Evolutionary conservation across 2,888 invertebrate species (phyloP).

Genomic region (Spilarctia lutea): DNA sequence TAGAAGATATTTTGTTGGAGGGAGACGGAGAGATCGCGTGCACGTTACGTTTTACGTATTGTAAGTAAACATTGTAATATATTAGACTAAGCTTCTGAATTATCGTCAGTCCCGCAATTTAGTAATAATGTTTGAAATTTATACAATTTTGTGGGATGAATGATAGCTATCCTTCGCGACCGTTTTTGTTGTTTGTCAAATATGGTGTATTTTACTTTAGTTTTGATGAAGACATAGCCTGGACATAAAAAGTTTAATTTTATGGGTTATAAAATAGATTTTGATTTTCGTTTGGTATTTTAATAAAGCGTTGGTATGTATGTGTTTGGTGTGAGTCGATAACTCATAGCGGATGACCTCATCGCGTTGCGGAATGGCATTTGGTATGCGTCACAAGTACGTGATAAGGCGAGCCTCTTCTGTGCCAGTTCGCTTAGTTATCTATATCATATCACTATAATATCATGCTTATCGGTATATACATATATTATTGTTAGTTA

Average conservation of each 20-base stretch:
- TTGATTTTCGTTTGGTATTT: slow-evolving; percentile 42
- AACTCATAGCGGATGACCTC: slow-evolving; percentile 61
- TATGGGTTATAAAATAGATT: neutral
- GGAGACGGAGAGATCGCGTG: slow-evolving; percentile 55
- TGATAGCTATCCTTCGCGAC: neutral
- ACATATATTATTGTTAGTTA: neutral
- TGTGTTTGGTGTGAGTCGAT: slow-evolving; percentile 61
- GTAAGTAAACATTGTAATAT: slow-evolving; percentile 53
- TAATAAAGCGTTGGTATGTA: slow-evolving; percentile 58
- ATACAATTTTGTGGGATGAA: slow-evolving; percentile 2
- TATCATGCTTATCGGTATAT: slow-evolving; percentile 22
- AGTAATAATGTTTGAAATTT: slow-evolving; percentile 7
- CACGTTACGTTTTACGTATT: slow-evolving; percentile 38
- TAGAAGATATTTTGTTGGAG: slow-evolving; percentile 55
- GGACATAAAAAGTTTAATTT: neutral
- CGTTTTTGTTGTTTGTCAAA: neutral
- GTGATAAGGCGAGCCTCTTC: slow-evolving; percentile 60
- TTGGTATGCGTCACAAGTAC: slow-evolving; percentile 68
- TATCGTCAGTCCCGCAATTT: slow-evolving; percentile 23
- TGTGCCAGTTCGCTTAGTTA: slow-evolving; percentile 58
- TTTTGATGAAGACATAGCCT: neutral
- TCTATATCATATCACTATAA: slow-evolving; percentile 43
- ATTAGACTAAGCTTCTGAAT: slow-evolving; percentile 27
- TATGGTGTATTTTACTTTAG: neutral
- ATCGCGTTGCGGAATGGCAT: slow-evolving; percentile 66